Percentiles rank a stretch among this genome's conserved stretches.
These are phyloP conservation scores for Dendronephthya gigantea DNA, from an alignment of 64 coral and sea anemone species.

Conservation along the genomic window DNA sequence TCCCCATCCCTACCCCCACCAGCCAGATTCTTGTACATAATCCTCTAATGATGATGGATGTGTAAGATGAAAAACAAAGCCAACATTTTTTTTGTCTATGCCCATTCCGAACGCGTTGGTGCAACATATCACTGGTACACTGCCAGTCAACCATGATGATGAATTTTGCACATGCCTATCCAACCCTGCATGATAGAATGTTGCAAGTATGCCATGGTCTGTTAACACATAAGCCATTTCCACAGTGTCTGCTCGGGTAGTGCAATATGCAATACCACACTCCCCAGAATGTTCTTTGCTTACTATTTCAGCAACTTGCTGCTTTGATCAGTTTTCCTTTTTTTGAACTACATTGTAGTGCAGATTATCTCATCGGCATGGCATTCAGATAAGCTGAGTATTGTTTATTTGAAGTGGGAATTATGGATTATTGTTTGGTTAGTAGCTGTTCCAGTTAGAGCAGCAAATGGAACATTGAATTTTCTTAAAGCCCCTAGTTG, in stretches of 20 bases:
- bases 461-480: slow-evolving; percentile 24
- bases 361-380: background rate
- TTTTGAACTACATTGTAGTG: background rate
- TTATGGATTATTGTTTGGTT: background rate
- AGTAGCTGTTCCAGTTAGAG: slow-evolving; percentile 43
- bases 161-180: background rate
- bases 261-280: background rate
- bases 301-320: background rate
- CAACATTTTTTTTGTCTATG: background rate
- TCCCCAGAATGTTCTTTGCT: background rate
- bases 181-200: background rate
- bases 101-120: too few species aligned
- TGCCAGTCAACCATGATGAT: background rate
- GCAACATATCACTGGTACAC: too few species aligned
- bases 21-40: background rate
- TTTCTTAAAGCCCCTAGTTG: slow-evolving; percentile 17
- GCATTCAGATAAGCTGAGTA: background rate
- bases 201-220: background rate
- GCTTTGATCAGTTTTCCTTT: background rate
- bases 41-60: background rate
- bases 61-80: background rate
- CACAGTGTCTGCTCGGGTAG: background rate
- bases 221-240: background rate
- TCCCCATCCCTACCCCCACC: background rate
- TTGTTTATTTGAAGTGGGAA: background rate